Percentiles rank a stretch among this genome's conserved stretches.
These are phyloP conservation scores for Pachypeltis micranthus DNA, from an alignment of 1,140 invertebrate genomes.

Conservation along the genomic window DNA sequence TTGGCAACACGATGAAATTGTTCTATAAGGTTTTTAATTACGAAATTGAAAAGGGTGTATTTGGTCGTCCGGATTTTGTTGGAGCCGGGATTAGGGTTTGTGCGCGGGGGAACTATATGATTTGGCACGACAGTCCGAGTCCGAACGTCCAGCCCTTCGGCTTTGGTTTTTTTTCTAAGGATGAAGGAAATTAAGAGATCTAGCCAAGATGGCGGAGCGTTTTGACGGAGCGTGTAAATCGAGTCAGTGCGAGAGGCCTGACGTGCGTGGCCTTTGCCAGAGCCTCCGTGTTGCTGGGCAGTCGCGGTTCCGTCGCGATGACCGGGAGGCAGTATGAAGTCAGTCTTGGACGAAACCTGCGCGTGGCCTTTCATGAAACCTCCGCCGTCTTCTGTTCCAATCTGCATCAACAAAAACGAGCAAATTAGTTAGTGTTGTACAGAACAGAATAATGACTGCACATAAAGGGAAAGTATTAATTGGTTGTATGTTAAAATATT, in stretches of 20 bases:
- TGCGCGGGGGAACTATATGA: conserved; percentile 59
- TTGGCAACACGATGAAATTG: conserved; percentile 97
- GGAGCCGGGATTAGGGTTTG: conserved; percentile 47
- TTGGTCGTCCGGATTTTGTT: conserved; percentile 89
- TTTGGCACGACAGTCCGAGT: conserved; percentile 66
- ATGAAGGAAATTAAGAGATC: conserved; percentile 45
- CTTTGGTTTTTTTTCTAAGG: conserved; percentile 19
- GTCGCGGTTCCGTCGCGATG: conserved; percentile 41
- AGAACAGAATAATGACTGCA: neutral
- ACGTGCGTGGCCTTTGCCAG: conserved; percentile 40
- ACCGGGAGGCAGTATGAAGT: conserved; percentile 72
- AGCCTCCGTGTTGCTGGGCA: conserved; percentile 27
- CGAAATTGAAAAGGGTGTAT: conserved; percentile 85
- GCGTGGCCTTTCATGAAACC: conserved; percentile 49
- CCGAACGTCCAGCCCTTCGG: conserved; percentile 46
- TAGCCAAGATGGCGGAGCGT: conserved; percentile 54
- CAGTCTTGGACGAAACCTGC: conserved; percentile 69
- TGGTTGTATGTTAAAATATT: too few relatives aligned
- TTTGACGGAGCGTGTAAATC: conserved; percentile 71
- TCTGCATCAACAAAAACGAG: conserved; percentile 14
- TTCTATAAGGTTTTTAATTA: conserved; percentile 93
- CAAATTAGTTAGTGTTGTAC: neutral
- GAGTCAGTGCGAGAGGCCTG: conserved; percentile 64
- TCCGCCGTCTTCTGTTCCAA: conserved; percentile 27
- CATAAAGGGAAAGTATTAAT: too few relatives aligned